Conservation (phyloP, 1,140 invertebrate genomes). For the Aricia agestis region DNA sequence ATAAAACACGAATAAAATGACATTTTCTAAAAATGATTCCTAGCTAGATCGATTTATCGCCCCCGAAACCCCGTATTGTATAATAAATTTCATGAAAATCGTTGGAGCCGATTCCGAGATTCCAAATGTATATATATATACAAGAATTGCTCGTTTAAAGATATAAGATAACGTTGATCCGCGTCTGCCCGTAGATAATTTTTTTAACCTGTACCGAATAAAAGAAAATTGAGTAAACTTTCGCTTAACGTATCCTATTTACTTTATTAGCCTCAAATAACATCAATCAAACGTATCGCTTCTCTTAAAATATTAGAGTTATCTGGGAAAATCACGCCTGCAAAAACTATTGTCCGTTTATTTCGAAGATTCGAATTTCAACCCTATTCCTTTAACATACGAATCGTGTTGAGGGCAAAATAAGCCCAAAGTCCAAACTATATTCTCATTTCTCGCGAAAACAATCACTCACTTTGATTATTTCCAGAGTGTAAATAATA, state of each 20-base stretch:
- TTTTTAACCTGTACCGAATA: no score
- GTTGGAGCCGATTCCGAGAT: no score
- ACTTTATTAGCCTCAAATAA: background rate
- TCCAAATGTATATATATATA: no score
- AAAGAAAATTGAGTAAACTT: conserved; percentile 5
- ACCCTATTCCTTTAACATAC: background rate
- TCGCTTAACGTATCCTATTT: background rate
- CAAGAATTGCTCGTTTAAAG: no score
- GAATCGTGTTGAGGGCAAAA: background rate
- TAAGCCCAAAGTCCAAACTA: no score
- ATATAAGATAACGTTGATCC: no score
- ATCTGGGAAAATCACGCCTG: conserved; percentile 60
- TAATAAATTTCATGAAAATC: no score
- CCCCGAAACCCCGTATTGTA: no score
- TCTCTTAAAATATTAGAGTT: conserved; percentile 66
- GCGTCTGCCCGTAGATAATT: no score
- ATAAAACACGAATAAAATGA: no score
- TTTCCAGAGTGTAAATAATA: conserved; percentile 72
- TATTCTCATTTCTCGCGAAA: conserved; percentile 38
- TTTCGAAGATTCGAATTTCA: background rate
- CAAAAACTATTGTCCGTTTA: conserved; percentile 53
- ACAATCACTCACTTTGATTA: conserved; percentile 73
- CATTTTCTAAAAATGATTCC: no score
- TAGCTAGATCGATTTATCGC: no score
- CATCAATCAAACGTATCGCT: conserved; percentile 34